These are phyloP conservation scores for Akabosia matsudoensis DNA, from an alignment of 1,140 invertebrate species.

Conservation along the genomic window DNA sequence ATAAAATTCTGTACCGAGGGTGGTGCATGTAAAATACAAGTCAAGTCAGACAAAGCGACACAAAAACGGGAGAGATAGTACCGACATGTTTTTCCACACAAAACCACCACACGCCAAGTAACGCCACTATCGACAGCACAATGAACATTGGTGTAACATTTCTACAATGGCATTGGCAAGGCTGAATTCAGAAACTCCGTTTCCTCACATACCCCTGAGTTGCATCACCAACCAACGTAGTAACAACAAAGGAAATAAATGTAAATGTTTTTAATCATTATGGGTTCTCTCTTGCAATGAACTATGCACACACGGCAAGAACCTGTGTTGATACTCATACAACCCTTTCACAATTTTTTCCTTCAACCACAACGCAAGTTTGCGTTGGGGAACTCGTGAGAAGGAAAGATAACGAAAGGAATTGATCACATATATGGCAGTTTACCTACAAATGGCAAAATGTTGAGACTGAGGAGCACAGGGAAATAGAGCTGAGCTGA, in stretches of 20 bases:
- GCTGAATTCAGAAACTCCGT: slow-evolving; percentile 10
- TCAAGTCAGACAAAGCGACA: background rate
- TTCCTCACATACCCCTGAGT: background rate
- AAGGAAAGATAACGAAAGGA: too few species aligned
- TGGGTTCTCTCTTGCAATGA: background rate
- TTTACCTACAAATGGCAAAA: too few species aligned
- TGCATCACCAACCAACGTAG: background rate
- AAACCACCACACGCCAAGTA: background rate
- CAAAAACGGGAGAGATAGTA: background rate
- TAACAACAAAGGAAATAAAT: background rate
- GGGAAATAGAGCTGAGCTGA: too few species aligned
- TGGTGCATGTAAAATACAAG: too few species aligned
- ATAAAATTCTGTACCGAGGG: too few species aligned
- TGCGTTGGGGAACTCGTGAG: background rate
- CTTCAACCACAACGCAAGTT: background rate
- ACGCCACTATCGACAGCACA: background rate
- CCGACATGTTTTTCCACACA: background rate
- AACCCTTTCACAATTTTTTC: background rate
- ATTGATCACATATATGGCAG: too few species aligned
- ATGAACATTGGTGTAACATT: background rate
- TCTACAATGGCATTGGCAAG: slow-evolving; percentile 19
- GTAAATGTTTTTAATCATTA: background rate
- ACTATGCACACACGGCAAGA: background rate
- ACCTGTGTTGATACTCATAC: background rate
- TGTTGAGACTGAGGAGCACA: too few species aligned